Evolutionary conservation across 2,113 vertebrate species (phyloP).

Genomic region (Oreochromis spilurus): DNA sequence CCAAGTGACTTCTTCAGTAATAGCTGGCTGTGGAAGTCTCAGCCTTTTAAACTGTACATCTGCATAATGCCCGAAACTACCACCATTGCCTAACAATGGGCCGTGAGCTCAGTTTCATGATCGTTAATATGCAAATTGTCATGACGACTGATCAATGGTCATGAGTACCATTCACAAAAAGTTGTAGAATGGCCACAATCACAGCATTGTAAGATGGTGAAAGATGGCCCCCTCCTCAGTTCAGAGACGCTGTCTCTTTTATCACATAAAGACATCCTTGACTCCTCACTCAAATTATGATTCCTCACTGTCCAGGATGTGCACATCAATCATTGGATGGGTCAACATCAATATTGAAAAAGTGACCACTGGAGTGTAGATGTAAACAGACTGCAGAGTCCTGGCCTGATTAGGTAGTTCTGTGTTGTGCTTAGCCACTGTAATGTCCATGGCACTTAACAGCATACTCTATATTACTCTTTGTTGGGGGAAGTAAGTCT

Average conservation of each 20-base stretch:
- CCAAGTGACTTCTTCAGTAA: not conserved
- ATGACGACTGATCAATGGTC: not conserved
- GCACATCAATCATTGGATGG: not conserved
- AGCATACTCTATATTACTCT: not conserved
- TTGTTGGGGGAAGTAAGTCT: not conserved
- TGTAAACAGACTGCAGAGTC: not conserved
- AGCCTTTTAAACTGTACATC: not conserved
- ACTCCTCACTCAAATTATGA: not conserved
- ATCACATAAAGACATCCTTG: not conserved
- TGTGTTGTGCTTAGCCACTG: not conserved
- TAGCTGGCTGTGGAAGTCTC: not conserved
- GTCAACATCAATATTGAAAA: not conserved
- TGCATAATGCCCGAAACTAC: not conserved
- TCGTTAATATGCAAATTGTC: not conserved
- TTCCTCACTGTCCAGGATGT: not conserved
- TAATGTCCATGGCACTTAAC: not conserved
- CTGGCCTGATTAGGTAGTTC: not conserved
- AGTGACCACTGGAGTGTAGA: not conserved
- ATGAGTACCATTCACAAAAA: too few species aligned
- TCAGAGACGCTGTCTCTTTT: not conserved
- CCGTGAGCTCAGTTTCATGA: not conserved
- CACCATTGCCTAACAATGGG: not conserved
- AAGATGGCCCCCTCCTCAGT: not conserved
- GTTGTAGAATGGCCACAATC: not conserved
- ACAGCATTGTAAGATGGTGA: not conserved